Evolutionary conservation across 1,140 invertebrate species (phyloP), one percentile per base, ranked within the genome.

Genomic region (Anagrus nilaparvatae): DNA sequence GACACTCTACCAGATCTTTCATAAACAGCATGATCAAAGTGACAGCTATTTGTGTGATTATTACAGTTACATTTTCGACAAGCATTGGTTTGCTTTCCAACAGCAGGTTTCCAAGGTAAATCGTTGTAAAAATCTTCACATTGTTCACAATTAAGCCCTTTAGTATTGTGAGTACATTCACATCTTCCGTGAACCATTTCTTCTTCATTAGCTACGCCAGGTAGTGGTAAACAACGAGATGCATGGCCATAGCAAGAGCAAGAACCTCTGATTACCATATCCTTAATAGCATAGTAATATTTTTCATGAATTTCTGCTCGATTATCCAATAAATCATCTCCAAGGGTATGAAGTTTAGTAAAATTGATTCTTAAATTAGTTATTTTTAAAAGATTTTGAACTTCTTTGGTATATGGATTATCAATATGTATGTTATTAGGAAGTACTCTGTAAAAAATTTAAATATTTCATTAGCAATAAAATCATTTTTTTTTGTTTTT

Each of bases 201-300:
- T 18, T 77, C 75, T 25, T 63, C 61, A 27, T 69, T 55, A 4
- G 23, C n/a, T 4, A 78, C 76, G 23, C 80, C 75, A 3, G 81
- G 76, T 49, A 92, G 62, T 1, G 93, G 91, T 19, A 97, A 68
- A 70, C 96, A 99, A 31, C 84, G 75, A 10, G 87, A 90, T 5
- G 97, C 96, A 63, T 99, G 97, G 10, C 97, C 97, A 63, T 99
- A 98, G 63, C 97, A 99, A 0, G 95, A 98, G 65, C 97, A 99
- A 12, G 91, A 97, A 2, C 97, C 97, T 52, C 95, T 74, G 1
- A 99, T 92, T 6, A 94, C 84, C 89, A 99, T 95, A 38, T 89
- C 80, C 50, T 78, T 79, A 21, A 91, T 75, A 3, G 82, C 75
- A 59, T 91, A 91, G 51, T 89, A 91, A 58, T 91, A 91, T 59